phyloP scores from a whole-genome alignment of 53 echinoderm and acorn worm genomes.

The Paracentrotus lividus region DNA sequence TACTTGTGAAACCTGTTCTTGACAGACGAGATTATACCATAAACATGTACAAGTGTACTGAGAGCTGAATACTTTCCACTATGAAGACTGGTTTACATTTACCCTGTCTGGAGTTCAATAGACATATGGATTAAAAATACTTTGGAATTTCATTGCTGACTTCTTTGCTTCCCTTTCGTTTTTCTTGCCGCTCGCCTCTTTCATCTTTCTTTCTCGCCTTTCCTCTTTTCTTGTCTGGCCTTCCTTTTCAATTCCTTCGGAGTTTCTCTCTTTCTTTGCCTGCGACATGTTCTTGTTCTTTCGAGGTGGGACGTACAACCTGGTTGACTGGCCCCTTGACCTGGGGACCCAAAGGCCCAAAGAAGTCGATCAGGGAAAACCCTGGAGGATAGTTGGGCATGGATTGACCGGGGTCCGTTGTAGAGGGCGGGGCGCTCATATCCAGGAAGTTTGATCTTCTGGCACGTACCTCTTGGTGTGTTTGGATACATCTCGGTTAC shows the following conservation, averaged over 20 bases:
- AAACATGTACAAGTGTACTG: no score
- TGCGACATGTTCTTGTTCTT: neutral
- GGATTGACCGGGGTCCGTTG: neutral
- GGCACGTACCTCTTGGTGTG: neutral
- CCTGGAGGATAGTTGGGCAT: neutral
- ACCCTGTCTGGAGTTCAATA: neutral
- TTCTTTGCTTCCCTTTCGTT: neutral
- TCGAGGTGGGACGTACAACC: neutral
- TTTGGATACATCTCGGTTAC: neutral
- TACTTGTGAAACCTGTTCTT: no score
- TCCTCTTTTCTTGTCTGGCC: neutral
- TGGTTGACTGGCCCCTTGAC: neutral
- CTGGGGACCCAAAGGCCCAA: neutral
- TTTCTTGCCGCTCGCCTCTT: neutral
- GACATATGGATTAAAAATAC: neutral
- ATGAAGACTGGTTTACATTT: neutral
- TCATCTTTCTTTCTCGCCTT: neutral
- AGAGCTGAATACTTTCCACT: neutral
- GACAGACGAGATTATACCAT: no score
- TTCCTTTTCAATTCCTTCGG: neutral
- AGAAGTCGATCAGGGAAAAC: neutral
- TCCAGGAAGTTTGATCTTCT: neutral
- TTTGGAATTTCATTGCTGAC: conserved; percentile 31
- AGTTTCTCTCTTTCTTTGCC: neutral
- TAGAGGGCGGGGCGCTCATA: neutral